Evolutionary conservation across 2,888 invertebrate species (phyloP), one percentile per base, ranked within the genome.

Genomic region (Reticulitermes lucifugus): DNA sequence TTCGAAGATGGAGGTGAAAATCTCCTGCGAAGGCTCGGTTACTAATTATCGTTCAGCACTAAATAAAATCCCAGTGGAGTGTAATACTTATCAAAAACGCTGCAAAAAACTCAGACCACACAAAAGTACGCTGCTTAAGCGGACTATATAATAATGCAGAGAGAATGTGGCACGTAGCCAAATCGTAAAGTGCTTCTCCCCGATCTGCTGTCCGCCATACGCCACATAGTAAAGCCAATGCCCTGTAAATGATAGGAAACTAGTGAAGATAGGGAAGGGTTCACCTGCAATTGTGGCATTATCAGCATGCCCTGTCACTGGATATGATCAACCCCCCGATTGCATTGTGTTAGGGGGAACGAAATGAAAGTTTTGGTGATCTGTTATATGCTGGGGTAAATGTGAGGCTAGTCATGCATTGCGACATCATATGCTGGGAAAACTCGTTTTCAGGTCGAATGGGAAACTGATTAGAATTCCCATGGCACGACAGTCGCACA

Each of bases 401-500:
- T 70, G 18, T 70, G 25, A 2, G 70, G 0, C 14, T 18, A 5
- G 14, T 55, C 18, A 55, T 55, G 46, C 12, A 46, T 46, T 12
- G 55, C 55, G 55, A 55, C 21, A 79, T 79, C 79, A 79, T 55
- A 79, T 79, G 79, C n/a, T n/a, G 51, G 79, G 46, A 18, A 51
- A 51, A 46, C 60, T 80, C 60, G 80, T 80, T 80, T 80, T 80
- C 80, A 60, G 80, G 80, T 80, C 80, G 80, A 60, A 60, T 80
- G 80, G 80, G 59, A 80, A 80, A 80, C 80, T 80, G 80, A 80
- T 80, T 80, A 80, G 80, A 22, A 35, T 35, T 51, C n/a, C 79
- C 46, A 77, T n/a, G 51, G 46, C 43, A 25, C 79, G 10, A 55
- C n/a, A 79, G 43, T n/a, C 21, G 29, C 55, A 60, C 80, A 60